Conservation (phyloP, 2,888 invertebrate genomes). For the Eurois occulta region DNA sequence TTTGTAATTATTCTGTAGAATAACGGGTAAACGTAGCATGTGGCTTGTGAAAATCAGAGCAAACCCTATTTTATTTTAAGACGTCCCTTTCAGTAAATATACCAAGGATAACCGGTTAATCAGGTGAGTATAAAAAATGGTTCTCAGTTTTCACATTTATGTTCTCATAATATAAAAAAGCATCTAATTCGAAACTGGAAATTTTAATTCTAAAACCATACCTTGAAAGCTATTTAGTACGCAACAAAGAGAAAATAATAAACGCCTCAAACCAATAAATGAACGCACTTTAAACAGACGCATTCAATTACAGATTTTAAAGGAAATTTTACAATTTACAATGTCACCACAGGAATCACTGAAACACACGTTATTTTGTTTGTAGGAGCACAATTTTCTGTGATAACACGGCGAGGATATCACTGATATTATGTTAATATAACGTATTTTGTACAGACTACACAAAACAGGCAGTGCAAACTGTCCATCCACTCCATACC, state of each 20-base stretch:
- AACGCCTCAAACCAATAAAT: slow-evolving; percentile 34
- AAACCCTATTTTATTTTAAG: slow-evolving; percentile 24
- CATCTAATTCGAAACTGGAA: not conserved
- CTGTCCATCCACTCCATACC: slow-evolving; percentile 79
- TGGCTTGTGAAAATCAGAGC: not conserved
- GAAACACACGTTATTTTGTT: slow-evolving; percentile 44
- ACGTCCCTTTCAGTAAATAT: not conserved
- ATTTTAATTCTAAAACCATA: not conserved
- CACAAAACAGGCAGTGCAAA: slow-evolving; percentile 72
- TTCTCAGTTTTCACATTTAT: not conserved
- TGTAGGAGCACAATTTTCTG: slow-evolving; percentile 38
- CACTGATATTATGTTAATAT: slow-evolving; percentile 60
- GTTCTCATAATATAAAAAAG: slow-evolving; percentile 5
- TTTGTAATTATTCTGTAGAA: slow-evolving; percentile 6
- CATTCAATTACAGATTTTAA: slow-evolving; percentile 40
- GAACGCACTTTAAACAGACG: slow-evolving; percentile 45
- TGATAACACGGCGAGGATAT: slow-evolving; percentile 53
- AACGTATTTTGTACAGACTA: slow-evolving; percentile 65
- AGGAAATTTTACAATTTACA: slow-evolving; percentile 37
- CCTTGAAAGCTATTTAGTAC: slow-evolving; percentile 3
- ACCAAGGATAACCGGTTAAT: not conserved
- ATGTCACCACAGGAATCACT: slow-evolving; percentile 58
- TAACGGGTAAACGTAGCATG: not conserved
- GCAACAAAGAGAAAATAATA: slow-evolving; percentile 15
- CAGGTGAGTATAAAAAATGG: not conserved